Percentiles rank a stretch among this genome's conserved stretches.
Conservation (phyloP, 2,797 vertebrate species). For the Hippopotamyrus pictus region DNA sequence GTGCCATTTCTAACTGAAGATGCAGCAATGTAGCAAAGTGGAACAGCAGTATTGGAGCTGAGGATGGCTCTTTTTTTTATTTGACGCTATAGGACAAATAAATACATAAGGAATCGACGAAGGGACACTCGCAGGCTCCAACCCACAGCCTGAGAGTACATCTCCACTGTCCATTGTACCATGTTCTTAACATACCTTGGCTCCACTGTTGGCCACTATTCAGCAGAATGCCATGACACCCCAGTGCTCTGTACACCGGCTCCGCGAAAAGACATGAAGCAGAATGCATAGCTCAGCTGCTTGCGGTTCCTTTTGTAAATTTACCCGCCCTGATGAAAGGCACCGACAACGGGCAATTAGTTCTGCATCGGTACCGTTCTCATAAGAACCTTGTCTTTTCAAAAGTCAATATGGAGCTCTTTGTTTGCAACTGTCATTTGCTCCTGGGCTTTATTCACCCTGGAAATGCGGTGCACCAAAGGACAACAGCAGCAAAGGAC, state of each 20-base stretch:
- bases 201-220: neutral
- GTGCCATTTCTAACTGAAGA: slow-evolving; percentile 36
- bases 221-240: neutral
- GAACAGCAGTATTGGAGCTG: neutral
- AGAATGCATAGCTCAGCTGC: neutral
- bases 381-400: slow-evolving; percentile 21
- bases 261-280: neutral
- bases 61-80: neutral
- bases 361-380: slow-evolving; percentile 18
- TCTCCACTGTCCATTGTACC: neutral
- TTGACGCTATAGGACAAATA: neutral
- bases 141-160: neutral
- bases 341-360: slow-evolving; percentile 23
- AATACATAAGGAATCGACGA: neutral
- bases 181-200: neutral
- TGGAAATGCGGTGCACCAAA: slow-evolving; percentile 6
- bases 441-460: neutral
- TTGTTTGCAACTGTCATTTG: slow-evolving; percentile 29
- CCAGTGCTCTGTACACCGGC: neutral
- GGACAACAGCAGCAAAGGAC: neutral
- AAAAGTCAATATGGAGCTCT: slow-evolving; percentile 21
- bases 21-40: neutral
- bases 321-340: slow-evolving; percentile 12
- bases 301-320: neutral
- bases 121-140: neutral